Evolutionary conservation across 2,113 vertebrate genomes (phyloP).

Genomic region (Syrrhaptes paradoxus): DNA sequence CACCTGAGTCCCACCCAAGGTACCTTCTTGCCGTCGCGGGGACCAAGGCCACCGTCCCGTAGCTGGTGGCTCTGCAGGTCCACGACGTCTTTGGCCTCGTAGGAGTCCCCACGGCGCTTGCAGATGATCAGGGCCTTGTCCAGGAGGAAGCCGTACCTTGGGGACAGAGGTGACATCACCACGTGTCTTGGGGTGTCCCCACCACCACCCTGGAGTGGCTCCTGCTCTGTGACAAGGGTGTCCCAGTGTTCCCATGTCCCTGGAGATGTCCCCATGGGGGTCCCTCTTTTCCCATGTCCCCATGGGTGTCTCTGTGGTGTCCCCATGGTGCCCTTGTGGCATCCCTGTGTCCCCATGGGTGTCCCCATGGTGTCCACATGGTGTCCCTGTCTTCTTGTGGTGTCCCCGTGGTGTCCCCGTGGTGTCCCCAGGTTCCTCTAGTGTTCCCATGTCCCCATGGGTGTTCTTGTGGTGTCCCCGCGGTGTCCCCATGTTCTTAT

Average conservation of each 20-base stretch:
- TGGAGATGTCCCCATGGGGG: neutral
- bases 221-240: too few relatives aligned
- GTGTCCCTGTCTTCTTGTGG: neutral
- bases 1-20: neutral
- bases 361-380: neutral
- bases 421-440: neutral
- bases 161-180: neutral
- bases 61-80: constrained; percentile 87
- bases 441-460: neutral
- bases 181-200: fast-evolving
- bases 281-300: neutral
- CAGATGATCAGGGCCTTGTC: constrained; percentile 93
- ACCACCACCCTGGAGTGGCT: too few relatives aligned
- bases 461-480: neutral
- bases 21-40: constrained; percentile 91
- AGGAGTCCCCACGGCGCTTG: constrained; percentile 90
- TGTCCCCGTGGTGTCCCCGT: neutral
- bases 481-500: neutral
- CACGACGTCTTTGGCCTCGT: constrained; percentile 88
- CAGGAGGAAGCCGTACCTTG: constrained; percentile 91
- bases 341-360: neutral
- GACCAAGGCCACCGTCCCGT: constrained; percentile 78
- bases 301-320: neutral
- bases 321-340: too few relatives aligned
- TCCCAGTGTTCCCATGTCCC: neutral